Percentiles rank a stretch among this genome's conserved stretches.
These are phyloP conservation scores for Trialeurodes vaporariorum DNA, from an alignment of 1,140 invertebrate genomes.

Conservation along the genomic window DNA sequence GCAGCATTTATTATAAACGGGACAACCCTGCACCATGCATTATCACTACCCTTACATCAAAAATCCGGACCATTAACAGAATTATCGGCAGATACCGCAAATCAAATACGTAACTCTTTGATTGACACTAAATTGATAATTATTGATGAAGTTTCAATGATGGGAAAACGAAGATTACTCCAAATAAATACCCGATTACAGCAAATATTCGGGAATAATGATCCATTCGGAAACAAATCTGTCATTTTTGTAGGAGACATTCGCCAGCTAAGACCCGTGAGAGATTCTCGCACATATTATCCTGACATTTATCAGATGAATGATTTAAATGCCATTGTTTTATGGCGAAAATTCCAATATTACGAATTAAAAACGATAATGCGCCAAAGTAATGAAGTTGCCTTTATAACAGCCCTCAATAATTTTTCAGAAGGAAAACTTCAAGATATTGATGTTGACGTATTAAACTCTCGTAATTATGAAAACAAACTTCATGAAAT, in stretches of 20 bases:
- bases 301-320: neutral
- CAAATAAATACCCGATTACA: neutral
- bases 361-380: neutral
- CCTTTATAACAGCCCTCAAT: neutral
- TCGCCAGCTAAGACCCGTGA: neutral
- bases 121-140: neutral
- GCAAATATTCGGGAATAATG: neutral
- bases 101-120: neutral
- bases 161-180: neutral
- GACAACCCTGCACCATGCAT: neutral
- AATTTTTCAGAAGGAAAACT: neutral
- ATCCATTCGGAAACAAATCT: neutral
- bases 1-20: neutral
- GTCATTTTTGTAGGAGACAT: neutral
- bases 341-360: neutral
- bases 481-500: neutral
- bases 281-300: neutral
- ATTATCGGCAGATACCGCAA: neutral
- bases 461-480: neutral
- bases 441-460: neutral
- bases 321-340: neutral
- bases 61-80: neutral
- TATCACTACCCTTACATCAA: neutral
- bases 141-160: neutral
- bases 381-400: neutral